These are phyloP conservation scores for Drosophila kurseongensis DNA, from an alignment of 1,140 invertebrate species.

Conservation along the genomic window DNA sequence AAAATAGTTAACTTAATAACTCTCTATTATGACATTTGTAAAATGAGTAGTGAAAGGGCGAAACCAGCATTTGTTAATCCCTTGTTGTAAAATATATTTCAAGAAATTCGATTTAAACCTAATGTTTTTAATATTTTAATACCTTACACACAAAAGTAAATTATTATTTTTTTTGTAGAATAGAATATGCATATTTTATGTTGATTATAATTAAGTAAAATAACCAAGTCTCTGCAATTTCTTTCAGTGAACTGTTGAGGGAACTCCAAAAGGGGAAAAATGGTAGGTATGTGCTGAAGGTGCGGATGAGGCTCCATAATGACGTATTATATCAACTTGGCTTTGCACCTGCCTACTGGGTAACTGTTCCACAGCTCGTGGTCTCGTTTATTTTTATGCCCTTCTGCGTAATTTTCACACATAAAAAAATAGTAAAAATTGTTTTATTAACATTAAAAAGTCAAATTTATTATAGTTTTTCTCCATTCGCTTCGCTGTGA, in stretches of 20 bases:
- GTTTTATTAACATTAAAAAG: conserved; percentile 80
- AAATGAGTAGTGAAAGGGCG: too few species aligned
- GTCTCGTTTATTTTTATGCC: conserved; percentile 44
- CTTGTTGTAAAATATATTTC: too few species aligned
- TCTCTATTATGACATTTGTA: too few species aligned
- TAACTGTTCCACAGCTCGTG: conserved; percentile 57
- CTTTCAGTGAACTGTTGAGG: neutral
- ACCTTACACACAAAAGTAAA: too few species aligned
- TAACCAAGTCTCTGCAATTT: neutral
- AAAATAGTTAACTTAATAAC: too few species aligned
- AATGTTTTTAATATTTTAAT: too few species aligned
- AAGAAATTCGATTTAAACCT: too few species aligned
- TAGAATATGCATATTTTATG: too few species aligned
- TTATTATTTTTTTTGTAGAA: too few species aligned
- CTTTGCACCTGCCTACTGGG: conserved; percentile 53
- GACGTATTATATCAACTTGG: conserved; percentile 66
- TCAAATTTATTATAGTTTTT: conserved; percentile 72
- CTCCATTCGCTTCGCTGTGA: conserved; percentile 9
- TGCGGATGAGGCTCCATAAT: conserved; percentile 42
- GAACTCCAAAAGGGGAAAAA: conserved; percentile 9
- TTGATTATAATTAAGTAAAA: too few species aligned
- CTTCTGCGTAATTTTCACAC: conserved; percentile 77
- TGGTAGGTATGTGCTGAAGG: conserved; percentile 12
- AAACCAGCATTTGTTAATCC: too few species aligned
- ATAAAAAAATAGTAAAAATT: conserved; percentile 75